These are phyloP conservation scores for Gallinago undulata DNA, from an alignment of 2,113 vertebrate genomes.

Conservation along the genomic window DNA sequence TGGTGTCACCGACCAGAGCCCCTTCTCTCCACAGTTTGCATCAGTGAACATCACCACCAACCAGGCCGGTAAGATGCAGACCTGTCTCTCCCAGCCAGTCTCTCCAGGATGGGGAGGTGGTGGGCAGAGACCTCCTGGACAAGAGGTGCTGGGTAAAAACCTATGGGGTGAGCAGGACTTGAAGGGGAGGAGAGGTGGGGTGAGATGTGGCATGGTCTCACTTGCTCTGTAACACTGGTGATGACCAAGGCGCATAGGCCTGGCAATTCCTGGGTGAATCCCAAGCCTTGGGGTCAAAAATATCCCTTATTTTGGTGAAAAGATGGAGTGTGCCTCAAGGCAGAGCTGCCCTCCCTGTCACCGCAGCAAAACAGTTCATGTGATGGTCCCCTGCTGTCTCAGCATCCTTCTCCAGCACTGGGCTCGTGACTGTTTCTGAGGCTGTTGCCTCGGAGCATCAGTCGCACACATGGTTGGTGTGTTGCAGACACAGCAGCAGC, in stretches of 20 bases:
- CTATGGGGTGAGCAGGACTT: not conserved
- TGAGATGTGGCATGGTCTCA: not conserved
- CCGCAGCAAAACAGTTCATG: not conserved
- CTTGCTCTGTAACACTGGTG: rapidly evolving
- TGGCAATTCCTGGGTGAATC: not conserved
- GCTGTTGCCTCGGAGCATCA: not conserved
- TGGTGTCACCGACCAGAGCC: conserved; percentile 93
- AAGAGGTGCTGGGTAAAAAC: not conserved
- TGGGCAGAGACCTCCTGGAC: not conserved
- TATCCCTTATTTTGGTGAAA: not conserved
- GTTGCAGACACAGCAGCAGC: not conserved
- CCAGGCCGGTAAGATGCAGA: conserved; percentile 85
- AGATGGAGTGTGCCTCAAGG: not conserved
- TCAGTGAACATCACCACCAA: conserved; percentile 98
- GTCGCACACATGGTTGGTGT: rapidly evolving
- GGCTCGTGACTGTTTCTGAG: rapidly evolving
- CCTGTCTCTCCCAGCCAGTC: rapidly evolving
- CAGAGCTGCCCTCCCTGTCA: not conserved
- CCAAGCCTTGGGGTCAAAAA: not conserved
- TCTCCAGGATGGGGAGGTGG: not conserved
- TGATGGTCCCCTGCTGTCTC: not conserved
- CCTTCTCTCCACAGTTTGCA: conserved; percentile 87
- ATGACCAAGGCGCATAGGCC: not conserved
- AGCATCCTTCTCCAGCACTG: rapidly evolving
- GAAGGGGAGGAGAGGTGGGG: not conserved